Evolutionary conservation across 2,888 invertebrate species (phyloP).

Genomic region (Synanthedon vespiformis): DNA sequence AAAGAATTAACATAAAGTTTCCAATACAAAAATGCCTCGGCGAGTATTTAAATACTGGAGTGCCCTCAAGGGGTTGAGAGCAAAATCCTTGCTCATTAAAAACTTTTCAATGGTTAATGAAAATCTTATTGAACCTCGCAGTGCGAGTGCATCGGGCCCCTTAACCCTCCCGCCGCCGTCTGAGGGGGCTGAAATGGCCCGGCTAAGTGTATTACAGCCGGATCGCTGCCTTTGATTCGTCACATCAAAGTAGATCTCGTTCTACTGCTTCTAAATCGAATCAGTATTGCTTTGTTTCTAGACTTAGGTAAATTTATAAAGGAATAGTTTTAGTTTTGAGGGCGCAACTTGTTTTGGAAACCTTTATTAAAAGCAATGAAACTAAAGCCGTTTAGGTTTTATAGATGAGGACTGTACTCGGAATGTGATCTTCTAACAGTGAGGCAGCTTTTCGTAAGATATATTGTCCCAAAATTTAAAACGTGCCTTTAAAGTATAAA

Average conservation of each 20-base stretch:
- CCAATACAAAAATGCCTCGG: neutral
- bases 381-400: no score
- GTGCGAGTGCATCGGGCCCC: constrained; percentile 40
- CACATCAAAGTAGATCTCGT: constrained; percentile 67
- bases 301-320: constrained; percentile 40
- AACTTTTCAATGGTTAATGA: constrained; percentile 66
- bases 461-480: no score
- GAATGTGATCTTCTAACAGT: no score
- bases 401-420: no score
- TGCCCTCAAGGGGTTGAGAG: constrained; percentile 29
- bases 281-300: constrained; percentile 62
- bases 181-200: constrained; percentile 52
- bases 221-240: constrained; percentile 69
- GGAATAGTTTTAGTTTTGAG: constrained; percentile 15
- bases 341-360: constrained; percentile 7
- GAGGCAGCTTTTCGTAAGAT: no score
- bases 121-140: constrained; percentile 60
- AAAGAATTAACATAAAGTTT: neutral
- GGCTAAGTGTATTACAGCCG: constrained; percentile 66
- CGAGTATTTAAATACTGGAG: neutral
- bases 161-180: constrained; percentile 11
- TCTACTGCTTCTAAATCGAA: constrained; percentile 62
- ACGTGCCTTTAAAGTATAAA: no score
- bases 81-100: constrained; percentile 58
- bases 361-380: no score